A percentile compares a stretch with the other conserved stretches of the same genome.
These are phyloP conservation scores for Oreohelix idahoensis DNA, from an alignment of 1,140 invertebrate genomes.

Conservation along the genomic window DNA sequence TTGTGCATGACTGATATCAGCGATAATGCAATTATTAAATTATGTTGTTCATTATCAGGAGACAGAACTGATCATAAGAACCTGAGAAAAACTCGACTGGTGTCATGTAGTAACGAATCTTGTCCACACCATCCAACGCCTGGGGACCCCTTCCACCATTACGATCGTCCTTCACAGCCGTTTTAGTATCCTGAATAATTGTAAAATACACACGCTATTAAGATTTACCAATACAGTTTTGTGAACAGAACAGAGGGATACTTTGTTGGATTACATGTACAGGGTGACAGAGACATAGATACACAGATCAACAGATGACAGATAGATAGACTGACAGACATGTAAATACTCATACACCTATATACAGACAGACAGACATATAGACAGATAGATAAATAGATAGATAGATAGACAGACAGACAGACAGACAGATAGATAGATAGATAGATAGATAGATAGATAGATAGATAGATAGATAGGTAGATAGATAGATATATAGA, in stretches of 20 bases:
- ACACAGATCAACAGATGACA: neutral
- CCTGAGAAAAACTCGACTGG: constrained; percentile 2
- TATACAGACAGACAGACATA: neutral
- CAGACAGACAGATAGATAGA: no score
- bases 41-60: no score
- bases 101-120: neutral
- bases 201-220: neutral
- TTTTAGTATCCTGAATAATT: neutral
- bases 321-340: neutral
- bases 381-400: neutral
- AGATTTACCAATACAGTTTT: no score
- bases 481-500: no score
- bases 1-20: no score
- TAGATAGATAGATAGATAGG: neutral
- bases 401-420: no score
- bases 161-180: neutral
- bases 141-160: neutral
- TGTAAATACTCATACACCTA: neutral
- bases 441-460: neutral
- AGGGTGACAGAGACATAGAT: no score
- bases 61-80: no score
- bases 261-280: no score
- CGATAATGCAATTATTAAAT: no score
- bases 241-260: no score
- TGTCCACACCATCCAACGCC: neutral